Percentiles rank a stretch among this genome's conserved stretches.
Evolutionary conservation across 2,888 invertebrate species (phyloP).

Genomic region (Nowickia ferox): DNA sequence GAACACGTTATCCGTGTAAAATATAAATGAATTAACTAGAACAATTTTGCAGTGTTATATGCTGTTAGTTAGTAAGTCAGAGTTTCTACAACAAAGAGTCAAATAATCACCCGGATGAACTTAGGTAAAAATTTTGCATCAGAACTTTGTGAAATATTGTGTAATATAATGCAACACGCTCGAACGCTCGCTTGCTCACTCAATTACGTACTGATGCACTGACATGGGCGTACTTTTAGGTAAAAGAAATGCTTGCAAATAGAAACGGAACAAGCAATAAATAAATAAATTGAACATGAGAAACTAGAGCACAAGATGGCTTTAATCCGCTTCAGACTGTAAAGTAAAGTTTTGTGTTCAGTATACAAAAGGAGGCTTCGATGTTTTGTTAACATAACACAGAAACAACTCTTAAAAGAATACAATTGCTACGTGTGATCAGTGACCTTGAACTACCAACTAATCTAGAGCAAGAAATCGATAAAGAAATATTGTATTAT

Average conservation of each 20-base stretch:
- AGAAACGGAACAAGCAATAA: slow-evolving; percentile 3
- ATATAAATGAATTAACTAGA: slow-evolving; percentile 38
- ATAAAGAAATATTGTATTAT: slow-evolving; percentile 4
- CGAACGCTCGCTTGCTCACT: not conserved
- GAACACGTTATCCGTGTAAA: slow-evolving; percentile 20
- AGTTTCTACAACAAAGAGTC: slow-evolving; percentile 11
- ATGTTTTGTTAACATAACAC: slow-evolving; percentile 20
- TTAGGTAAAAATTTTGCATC: slow-evolving; percentile 30
- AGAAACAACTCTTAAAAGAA: not conserved
- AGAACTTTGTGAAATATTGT: slow-evolving; percentile 63
- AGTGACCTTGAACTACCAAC: slow-evolving; percentile 29
- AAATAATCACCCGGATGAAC: slow-evolving; percentile 39
- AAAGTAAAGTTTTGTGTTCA: slow-evolving; percentile 59
- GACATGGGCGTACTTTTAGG: not conserved
- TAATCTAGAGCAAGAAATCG: slow-evolving; percentile 31
- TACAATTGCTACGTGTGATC: slow-evolving; percentile 7
- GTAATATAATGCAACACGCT: slow-evolving; percentile 63
- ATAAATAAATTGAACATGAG: slow-evolving; percentile 38
- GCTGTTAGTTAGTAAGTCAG: slow-evolving; percentile 23
- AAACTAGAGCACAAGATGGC: slow-evolving; percentile 64
- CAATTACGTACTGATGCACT: not conserved
- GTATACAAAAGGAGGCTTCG: slow-evolving; percentile 43
- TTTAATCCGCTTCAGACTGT: slow-evolving; percentile 40
- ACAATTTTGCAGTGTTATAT: slow-evolving; percentile 25
- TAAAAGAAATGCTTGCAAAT: slow-evolving; percentile 1